phyloP scores from a whole-genome alignment of 2,797 vertebrate species.

The Lerista edwardsae region DNA sequence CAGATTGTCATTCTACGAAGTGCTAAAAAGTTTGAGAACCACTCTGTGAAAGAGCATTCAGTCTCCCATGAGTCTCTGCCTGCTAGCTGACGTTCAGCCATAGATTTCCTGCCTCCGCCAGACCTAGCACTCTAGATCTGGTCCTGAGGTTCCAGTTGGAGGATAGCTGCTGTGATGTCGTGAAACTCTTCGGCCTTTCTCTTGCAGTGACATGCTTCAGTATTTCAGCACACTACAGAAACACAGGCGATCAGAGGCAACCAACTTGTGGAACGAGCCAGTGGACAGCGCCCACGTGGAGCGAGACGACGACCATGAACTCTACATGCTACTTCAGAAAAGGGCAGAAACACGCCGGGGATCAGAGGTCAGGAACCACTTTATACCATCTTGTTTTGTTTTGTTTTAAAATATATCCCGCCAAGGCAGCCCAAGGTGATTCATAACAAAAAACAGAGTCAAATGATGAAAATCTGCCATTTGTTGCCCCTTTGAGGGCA shows the following conservation, averaged over 20 bases:
- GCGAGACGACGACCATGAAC: conserved; percentile 80
- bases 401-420: too few relatives aligned
- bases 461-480: not conserved
- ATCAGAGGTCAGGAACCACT: conserved; percentile 72
- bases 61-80: not conserved
- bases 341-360: conserved; percentile 80
- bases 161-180: not conserved
- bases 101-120: not conserved
- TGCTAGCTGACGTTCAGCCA: not conserved
- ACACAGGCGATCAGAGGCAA: conserved; percentile 82
- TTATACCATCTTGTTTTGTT: too few relatives aligned
- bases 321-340: conserved; percentile 80
- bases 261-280: conserved; percentile 85
- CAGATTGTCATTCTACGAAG: too few relatives aligned
- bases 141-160: not conserved
- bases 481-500: not conserved
- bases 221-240: conserved; percentile 85
- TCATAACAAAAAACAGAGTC: too few relatives aligned
- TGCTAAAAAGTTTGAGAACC: too few relatives aligned
- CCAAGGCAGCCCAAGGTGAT: too few relatives aligned
- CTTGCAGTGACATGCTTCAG: conserved; percentile 77
- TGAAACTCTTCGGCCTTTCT: not conserved
- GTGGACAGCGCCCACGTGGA: conserved; percentile 84
- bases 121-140: not conserved
- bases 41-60: too few relatives aligned